These are phyloP conservation scores for Epizoanthus ramosus DNA, from an alignment of 92 coral and sea anemone species.

Conservation along the genomic window DNA sequence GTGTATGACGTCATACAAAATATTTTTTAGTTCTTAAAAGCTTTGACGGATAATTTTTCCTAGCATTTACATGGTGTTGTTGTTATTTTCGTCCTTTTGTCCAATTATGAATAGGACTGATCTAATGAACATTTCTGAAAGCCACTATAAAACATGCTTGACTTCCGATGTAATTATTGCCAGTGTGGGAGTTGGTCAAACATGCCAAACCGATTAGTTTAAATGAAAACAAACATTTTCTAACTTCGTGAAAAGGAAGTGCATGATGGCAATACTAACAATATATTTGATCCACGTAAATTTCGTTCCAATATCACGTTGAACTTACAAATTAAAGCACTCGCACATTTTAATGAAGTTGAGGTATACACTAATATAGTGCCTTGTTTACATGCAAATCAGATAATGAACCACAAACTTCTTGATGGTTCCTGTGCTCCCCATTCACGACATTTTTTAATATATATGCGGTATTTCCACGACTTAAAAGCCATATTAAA, in stretches of 20 bases:
- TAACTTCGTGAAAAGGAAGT: background rate
- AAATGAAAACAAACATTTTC: background rate
- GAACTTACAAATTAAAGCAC: background rate
- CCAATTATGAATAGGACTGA: too few species aligned
- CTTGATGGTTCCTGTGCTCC: too few species aligned
- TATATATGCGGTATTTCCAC: too few species aligned
- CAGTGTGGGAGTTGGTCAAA: too few species aligned
- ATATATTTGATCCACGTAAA: background rate
- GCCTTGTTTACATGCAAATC: background rate
- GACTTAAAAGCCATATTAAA: too few species aligned
- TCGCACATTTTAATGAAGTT: background rate
- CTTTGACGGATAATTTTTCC: background rate
- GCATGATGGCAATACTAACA: background rate
- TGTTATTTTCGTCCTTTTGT: background rate
- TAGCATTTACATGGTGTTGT: background rate
- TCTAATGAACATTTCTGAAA: too few species aligned
- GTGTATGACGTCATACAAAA: slow-evolving; percentile 4
- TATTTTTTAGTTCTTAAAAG: background rate
- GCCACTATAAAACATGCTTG: too few species aligned
- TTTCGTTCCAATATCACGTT: background rate
- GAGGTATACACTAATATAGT: too few species aligned
- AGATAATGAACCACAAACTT: background rate
- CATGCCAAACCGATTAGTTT: too few species aligned
- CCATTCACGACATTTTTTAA: too few species aligned
- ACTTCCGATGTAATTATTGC: too few species aligned